Evolutionary conservation across 2,888 invertebrate species (phyloP), one percentile per base, ranked within the genome.

Genomic region (Troides aeacus): DNA sequence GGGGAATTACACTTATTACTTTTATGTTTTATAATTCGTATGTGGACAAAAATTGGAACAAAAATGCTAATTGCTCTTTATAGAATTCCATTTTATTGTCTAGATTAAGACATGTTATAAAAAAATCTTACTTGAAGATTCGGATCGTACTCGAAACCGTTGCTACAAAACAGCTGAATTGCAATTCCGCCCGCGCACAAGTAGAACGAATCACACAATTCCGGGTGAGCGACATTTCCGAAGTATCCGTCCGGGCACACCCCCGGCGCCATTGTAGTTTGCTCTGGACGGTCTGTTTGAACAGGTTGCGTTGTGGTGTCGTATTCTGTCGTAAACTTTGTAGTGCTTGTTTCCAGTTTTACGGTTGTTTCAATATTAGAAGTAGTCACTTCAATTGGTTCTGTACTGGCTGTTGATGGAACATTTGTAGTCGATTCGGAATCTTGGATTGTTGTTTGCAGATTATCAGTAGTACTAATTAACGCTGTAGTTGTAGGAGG

Each of bases 191-290:
- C 64, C 24, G 71, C 62, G 24, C 75, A 75, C 23, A 72, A 64
- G 50, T 70, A 74, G 46, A 71, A 75, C 12, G 71, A 71, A 36
- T 72, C 67, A 61, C 75, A 75, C 50, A 66, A 60, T 3, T 65
- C 67, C 1, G 71, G 69, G 60, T 76, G 75, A 0, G 74, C 71
- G 1, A 74, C 21, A 30, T 72, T 72, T 10, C 75, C 76, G 12
- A 72, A 71, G 61, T 73, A 72, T 8, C 76, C 81, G 0, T 75
- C 68, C 7, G 64, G 70, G 30, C 74, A 74, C n/a, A 69, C 46
- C 18, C 15, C n/a, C n/a, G 46, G 23, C n/a, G 56, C 36, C 21
- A 24, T 50, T 42, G 64, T 69, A 12, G 39, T 59, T 23, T 61
- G 53, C 24, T 66, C 67, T 3, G 30, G 30, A 2, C 3, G 30